These are phyloP conservation scores for Slavum lentiscoides DNA, from an alignment of 2,888 invertebrate species.

Conservation along the genomic window DNA sequence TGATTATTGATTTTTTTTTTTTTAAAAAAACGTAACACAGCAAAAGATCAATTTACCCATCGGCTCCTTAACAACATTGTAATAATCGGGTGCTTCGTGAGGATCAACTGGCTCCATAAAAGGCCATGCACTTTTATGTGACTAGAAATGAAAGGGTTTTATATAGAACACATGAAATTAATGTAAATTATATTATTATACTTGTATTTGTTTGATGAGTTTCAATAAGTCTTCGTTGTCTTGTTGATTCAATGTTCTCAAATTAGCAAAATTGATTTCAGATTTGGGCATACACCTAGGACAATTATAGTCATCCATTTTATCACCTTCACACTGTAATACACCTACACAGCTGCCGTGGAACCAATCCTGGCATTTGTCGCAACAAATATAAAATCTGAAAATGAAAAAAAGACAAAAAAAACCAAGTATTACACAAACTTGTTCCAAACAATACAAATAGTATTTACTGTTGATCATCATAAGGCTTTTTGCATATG, in stretches of 20 bases:
- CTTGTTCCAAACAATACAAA: not conserved
- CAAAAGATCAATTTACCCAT: constrained; percentile 76
- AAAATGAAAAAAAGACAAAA: constrained; percentile 57
- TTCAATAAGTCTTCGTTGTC: constrained; percentile 83
- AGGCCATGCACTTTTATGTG: constrained; percentile 96
- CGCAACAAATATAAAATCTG: constrained; percentile 98
- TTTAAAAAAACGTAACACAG: not conserved
- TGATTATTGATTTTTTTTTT: not conserved
- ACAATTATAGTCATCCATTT: constrained; percentile 94
- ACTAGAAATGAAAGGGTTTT: constrained; percentile 63
- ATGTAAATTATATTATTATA: constrained; percentile 58
- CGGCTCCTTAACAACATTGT: constrained; percentile 91
- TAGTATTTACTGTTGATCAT: constrained; percentile 86
- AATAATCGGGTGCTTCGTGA: constrained; percentile 94
- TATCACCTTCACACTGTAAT: constrained; percentile 88
- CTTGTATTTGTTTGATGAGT: constrained; percentile 86
- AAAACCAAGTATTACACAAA: not conserved
- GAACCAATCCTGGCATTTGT: constrained; percentile 99
- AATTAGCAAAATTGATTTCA: constrained; percentile 85
- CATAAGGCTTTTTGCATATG: constrained; percentile 93
- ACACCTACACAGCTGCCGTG: constrained; percentile 97
- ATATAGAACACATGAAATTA: constrained; percentile 52
- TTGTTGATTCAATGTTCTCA: constrained; percentile 77
- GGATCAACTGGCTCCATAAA: constrained; percentile 97
- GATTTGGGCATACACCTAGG: constrained; percentile 92